Percentiles rank a stretch among this genome's conserved stretches.
Conservation (phyloP, 2,888 invertebrate genomes). For the Calliphora vomitoria region DNA sequence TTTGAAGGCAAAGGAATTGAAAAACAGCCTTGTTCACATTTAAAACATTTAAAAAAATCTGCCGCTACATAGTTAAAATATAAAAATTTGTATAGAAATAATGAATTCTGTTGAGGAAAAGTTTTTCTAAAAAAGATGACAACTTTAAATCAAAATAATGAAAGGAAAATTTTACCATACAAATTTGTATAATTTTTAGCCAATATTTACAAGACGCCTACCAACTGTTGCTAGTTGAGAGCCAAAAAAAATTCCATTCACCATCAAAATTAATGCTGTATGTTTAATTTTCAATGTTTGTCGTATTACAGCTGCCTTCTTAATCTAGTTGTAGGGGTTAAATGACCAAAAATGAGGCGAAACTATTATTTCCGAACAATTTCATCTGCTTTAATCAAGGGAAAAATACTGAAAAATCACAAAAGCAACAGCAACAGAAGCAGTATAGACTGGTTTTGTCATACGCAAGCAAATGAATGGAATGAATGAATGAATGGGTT, state of each 20-base stretch:
- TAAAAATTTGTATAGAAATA: too few species aligned
- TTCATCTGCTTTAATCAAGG: slow-evolving; percentile 50
- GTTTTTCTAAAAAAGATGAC: too few species aligned
- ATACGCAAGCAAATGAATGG: slow-evolving; percentile 28
- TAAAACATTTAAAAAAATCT: too few species aligned
- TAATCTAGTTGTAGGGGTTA: slow-evolving; percentile 37
- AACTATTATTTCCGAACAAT: slow-evolving; percentile 61
- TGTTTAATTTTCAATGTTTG: slow-evolving; percentile 27
- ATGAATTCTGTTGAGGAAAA: too few species aligned
- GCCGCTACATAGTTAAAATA: too few species aligned
- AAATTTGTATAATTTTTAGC: not conserved
- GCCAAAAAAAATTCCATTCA: not conserved
- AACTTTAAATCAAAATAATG: too few species aligned
- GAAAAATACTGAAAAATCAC: slow-evolving; percentile 49
- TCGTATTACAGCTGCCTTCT: not conserved
- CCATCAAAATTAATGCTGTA: not conserved
- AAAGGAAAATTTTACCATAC: not conserved
- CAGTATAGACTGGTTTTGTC: slow-evolving; percentile 16
- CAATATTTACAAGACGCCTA: too few species aligned
- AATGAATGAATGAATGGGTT: not conserved
- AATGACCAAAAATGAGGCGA: slow-evolving; percentile 52
- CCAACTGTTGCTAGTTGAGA: not conserved
- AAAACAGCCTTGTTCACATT: too few species aligned
- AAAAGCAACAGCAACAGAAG: not conserved
- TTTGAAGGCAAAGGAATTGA: too few species aligned